phyloP scores from a whole-genome alignment of 1,140 invertebrate genomes.

The Samia ricini region DNA sequence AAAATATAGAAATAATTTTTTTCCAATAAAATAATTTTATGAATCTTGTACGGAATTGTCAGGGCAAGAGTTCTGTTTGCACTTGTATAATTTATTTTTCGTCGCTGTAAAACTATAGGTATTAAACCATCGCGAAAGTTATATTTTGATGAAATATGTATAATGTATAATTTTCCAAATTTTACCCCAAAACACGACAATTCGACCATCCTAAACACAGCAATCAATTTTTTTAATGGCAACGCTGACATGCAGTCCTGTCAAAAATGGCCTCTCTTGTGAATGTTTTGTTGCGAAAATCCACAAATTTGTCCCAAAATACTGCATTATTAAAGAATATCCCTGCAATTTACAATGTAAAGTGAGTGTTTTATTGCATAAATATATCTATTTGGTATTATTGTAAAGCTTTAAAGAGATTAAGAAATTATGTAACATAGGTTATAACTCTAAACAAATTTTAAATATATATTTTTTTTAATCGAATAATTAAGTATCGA shows the following conservation, averaged over 20 bases:
- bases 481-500: constrained; percentile 41
- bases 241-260: constrained; percentile 17
- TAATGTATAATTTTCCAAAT: no score
- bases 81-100: no score
- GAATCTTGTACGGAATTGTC: no score
- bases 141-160: no score
- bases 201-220: no score
- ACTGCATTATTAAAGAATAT: constrained; percentile 55
- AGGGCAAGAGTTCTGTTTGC: no score
- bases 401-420: constrained; percentile 8
- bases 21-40: no score
- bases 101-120: no score
- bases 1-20: no score
- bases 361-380: constrained; percentile 52
- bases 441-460: background rate
- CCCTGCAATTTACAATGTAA: constrained; percentile 68
- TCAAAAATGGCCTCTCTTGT: constrained; percentile 70
- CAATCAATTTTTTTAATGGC: no score
- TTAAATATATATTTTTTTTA: background rate
- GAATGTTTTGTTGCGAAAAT: constrained; percentile 74
- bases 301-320: constrained; percentile 50
- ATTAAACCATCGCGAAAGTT: no score
- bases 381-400: constrained; percentile 3
- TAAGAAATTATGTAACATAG: constrained; percentile 61
- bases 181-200: no score